A percentile compares a stretch with the other conserved stretches of the same genome.
Evolutionary conservation across 2,888 invertebrate species (phyloP).

Genomic region (Macropis europaea): DNA sequence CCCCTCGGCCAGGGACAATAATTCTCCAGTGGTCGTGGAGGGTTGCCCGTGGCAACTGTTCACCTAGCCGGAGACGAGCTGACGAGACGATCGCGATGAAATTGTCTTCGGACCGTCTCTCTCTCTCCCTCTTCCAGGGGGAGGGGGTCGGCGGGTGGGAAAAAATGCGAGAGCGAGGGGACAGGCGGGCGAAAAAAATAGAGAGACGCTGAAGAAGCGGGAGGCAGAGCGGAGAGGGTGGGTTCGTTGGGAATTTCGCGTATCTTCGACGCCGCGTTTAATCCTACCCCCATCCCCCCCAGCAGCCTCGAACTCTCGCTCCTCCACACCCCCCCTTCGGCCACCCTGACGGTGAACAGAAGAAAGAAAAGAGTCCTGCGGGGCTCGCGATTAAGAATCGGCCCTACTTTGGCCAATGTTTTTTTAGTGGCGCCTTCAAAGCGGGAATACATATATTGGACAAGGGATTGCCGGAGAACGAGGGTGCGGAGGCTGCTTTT

Average conservation of each 20-base stretch:
- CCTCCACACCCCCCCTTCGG: too few species aligned
- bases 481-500: too few species aligned
- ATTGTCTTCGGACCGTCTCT: constrained; percentile 68
- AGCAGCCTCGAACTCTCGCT: too few species aligned
- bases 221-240: constrained; percentile 13
- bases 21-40: constrained; percentile 70
- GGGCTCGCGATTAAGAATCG: constrained; percentile 56
- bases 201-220: constrained; percentile 37
- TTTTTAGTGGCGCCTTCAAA: constrained; percentile 32
- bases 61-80: constrained; percentile 63
- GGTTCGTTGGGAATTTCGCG: constrained; percentile 63
- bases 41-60: constrained; percentile 79
- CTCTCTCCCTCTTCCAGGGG: constrained; percentile 30
- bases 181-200: constrained; percentile 36
- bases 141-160: constrained; percentile 61
- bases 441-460: constrained; percentile 26
- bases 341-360: too few species aligned
- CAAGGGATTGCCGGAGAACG: too few species aligned
- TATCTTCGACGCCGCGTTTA: constrained; percentile 65
- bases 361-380: constrained; percentile 55
- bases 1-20: constrained; percentile 72
- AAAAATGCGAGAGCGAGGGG: constrained; percentile 63
- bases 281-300: too few species aligned
- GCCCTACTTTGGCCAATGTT: constrained; percentile 47
- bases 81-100: constrained; percentile 70